Evolutionary conservation across 2,797 vertebrate genomes (phyloP).

Genomic region (Diglossa cyanea): DNA sequence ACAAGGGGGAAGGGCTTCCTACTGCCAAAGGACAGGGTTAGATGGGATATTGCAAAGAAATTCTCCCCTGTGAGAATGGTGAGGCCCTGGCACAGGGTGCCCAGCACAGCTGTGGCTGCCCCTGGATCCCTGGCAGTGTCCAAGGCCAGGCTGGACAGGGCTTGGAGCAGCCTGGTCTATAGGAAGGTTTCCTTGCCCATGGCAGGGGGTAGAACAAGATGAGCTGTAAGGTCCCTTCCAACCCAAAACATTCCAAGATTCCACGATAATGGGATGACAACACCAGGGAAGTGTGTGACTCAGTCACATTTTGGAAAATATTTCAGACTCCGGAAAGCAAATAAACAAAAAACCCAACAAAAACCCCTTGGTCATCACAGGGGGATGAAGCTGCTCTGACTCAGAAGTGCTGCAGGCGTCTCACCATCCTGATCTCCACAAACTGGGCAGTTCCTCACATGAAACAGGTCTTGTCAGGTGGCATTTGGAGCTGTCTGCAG

Average conservation of each 20-base stretch:
- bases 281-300: rapidly evolving
- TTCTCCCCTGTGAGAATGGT: background rate
- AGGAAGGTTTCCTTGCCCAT: background rate
- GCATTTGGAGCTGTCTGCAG: background rate
- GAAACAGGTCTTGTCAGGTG: rapidly evolving
- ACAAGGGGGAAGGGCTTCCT: background rate
- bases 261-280: background rate
- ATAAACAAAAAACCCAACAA: background rate
- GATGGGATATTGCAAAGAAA: background rate
- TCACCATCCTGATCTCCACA: background rate
- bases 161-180: background rate
- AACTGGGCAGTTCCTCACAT: background rate
- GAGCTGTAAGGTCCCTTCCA: background rate
- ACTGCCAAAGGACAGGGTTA: background rate
- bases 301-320: background rate
- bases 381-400: background rate
- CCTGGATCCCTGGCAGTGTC: background rate
- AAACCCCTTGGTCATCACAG: background rate
- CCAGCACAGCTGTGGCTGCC: background rate
- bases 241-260: background rate
- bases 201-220: background rate
- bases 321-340: background rate
- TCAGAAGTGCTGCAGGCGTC: background rate
- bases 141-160: background rate
- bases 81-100: background rate